A percentile compares a stretch with the other conserved stretches of the same genome.
Evolutionary conservation across 2,888 invertebrate genomes (phyloP).

Genomic region (Cryptops parisi): DNA sequence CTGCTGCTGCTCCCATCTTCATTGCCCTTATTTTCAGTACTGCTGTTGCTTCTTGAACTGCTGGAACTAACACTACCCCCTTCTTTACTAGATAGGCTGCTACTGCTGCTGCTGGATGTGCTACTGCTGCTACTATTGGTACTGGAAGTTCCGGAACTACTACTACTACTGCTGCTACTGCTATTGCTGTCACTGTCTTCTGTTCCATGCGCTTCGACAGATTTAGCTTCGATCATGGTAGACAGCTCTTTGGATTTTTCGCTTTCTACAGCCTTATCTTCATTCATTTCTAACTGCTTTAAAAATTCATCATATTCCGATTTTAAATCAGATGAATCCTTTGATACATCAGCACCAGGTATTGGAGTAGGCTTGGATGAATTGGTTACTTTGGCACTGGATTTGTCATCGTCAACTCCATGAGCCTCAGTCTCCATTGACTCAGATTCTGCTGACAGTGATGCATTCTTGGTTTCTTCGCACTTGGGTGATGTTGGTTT

Average conservation of each 20-base stretch:
- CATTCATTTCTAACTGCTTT: constrained; percentile 15
- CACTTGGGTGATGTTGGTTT: too few relatives aligned
- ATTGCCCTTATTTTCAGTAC: constrained; percentile 2
- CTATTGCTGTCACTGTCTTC: not conserved
- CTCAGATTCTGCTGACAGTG: too few relatives aligned
- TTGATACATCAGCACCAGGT: too few relatives aligned
- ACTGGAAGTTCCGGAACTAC: not conserved
- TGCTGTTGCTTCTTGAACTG: constrained; percentile 4
- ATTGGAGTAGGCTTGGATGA: too few relatives aligned
- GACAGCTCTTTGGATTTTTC: not conserved
- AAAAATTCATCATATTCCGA: constrained; percentile 18
- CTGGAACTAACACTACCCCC: constrained; percentile 3
- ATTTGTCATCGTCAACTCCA: too few relatives aligned
- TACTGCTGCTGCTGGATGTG: constrained; percentile 11
- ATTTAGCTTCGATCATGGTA: not conserved
- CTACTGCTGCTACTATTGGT: not conserved
- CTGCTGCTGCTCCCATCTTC: constrained; percentile 3
- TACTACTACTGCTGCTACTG: constrained; percentile 1
- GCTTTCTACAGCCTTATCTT: not conserved
- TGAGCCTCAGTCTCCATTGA: too few relatives aligned
- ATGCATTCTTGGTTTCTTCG: too few relatives aligned
- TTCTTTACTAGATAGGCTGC: constrained; percentile 5
- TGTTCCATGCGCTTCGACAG: not conserved
- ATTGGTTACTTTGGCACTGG: too few relatives aligned
- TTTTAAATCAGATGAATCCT: too few relatives aligned